These are phyloP conservation scores for Saguinus midas DNA, from an alignment of 2,113 vertebrate species.

Conservation along the genomic window DNA sequence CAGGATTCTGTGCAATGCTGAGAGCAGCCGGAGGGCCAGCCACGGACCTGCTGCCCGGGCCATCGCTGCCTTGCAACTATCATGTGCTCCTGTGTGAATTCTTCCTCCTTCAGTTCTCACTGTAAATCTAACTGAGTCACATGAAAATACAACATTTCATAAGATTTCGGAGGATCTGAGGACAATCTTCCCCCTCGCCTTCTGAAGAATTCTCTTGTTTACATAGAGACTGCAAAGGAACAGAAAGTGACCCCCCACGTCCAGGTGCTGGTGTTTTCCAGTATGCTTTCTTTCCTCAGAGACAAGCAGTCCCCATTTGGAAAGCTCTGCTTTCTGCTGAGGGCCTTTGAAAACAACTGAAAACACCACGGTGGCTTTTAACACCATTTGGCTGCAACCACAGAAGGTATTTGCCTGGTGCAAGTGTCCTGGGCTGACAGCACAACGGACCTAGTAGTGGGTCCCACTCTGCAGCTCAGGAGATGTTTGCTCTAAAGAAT, in stretches of 20 bases:
- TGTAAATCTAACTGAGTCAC: neutral
- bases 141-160: accelerated
- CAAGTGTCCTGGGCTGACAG: accelerated
- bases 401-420: accelerated
- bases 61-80: accelerated
- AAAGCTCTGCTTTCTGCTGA: neutral
- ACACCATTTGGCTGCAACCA: no score
- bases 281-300: neutral
- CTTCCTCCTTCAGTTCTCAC: neutral
- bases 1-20: neutral
- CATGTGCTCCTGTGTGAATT: accelerated
- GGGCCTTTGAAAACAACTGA: neutral
- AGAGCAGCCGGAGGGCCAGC: neutral
- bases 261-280: neutral
- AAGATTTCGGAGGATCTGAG: no score
- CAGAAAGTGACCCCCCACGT: neutral
- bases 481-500: neutral
- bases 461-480: neutral
- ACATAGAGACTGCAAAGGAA: no score
- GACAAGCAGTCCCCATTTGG: neutral
- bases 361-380: neutral
- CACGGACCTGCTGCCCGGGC: accelerated
- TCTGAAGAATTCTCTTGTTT: neutral
- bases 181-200: neutral
- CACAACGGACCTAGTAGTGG: neutral